Conservation (phyloP, 2,888 invertebrate genomes). For the Agelastica alni region DNA sequence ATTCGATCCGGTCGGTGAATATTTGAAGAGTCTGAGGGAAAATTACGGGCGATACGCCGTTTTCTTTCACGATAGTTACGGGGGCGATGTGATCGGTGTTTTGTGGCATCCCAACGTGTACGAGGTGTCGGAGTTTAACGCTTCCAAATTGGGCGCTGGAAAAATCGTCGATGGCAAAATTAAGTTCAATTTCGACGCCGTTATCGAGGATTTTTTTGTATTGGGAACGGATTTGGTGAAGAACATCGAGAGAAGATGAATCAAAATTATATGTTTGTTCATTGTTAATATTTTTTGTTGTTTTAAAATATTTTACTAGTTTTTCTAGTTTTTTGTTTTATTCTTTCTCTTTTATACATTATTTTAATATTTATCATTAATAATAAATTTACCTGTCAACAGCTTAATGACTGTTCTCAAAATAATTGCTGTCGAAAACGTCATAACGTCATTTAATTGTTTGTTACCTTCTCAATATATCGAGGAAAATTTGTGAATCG, state of each 20-base stretch:
- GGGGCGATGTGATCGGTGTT: constrained; percentile 83
- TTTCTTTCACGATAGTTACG: constrained; percentile 88
- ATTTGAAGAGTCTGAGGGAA: constrained; percentile 72
- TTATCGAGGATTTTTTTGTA: constrained; percentile 72
- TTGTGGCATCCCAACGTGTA: constrained; percentile 77
- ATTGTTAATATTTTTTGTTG: no score
- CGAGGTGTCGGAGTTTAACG: constrained; percentile 72
- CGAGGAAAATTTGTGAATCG: no score
- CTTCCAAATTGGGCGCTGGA: constrained; percentile 62
- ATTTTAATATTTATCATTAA: no score
- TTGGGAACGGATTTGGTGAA: constrained; percentile 70
- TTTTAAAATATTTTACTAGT: no score
- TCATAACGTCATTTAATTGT: no score
- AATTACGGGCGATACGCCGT: constrained; percentile 77
- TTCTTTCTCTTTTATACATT: no score
- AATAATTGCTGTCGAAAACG: no score
- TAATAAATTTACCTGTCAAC: no score
- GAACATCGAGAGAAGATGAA: constrained; percentile 55
- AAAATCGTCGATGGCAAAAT: constrained; percentile 61
- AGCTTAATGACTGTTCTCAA: no score
- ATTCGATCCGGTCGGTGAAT: constrained; percentile 74
- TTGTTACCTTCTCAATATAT: no score
- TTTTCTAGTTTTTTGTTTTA: no score
- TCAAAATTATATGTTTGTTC: no score
- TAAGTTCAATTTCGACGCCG: constrained; percentile 66